These are phyloP conservation scores for Brotula barbata DNA, from an alignment of 2,797 vertebrate genomes.

Conservation along the genomic window DNA sequence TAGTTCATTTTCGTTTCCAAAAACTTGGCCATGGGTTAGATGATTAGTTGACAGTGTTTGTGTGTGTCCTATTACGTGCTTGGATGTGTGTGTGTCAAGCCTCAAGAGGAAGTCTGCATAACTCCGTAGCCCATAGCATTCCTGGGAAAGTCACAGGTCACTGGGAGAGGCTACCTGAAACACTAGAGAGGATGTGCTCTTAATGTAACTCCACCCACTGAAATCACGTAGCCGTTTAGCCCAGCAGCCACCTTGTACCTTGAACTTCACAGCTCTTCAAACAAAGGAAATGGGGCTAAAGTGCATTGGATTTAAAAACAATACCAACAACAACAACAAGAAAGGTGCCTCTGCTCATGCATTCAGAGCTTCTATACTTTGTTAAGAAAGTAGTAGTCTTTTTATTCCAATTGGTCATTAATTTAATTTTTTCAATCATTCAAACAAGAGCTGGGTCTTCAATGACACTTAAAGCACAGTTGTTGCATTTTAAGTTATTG, in stretches of 20 bases:
- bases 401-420: too few species aligned
- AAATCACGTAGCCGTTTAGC: slow-evolving; percentile 1
- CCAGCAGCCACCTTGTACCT: background rate
- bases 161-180: slow-evolving; percentile 42
- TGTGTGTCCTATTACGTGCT: slow-evolving; percentile 20
- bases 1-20: background rate
- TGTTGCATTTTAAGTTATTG: too few species aligned
- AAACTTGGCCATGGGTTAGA: background rate
- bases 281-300: too few species aligned
- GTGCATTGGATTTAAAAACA: too few species aligned
- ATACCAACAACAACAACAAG: too few species aligned
- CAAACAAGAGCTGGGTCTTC: too few species aligned
- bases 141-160: slow-evolving; percentile 42
- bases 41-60: slow-evolving; percentile 9
- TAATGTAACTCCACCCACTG: slow-evolving; percentile 3
- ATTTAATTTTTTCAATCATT: too few species aligned
- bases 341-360: too few species aligned
- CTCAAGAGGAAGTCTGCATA: slow-evolving; percentile 46
- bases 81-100: slow-evolving; percentile 27
- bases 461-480: too few species aligned
- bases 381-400: too few species aligned
- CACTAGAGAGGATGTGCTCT: slow-evolving; percentile 29
- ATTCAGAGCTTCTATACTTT: too few species aligned
- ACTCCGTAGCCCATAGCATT: slow-evolving; percentile 22
- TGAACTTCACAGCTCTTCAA: background rate